Evolutionary conservation across 2,888 invertebrate genomes (phyloP), one percentile per base, ranked within the genome.

Genomic region (Agapetus fuscipes): DNA sequence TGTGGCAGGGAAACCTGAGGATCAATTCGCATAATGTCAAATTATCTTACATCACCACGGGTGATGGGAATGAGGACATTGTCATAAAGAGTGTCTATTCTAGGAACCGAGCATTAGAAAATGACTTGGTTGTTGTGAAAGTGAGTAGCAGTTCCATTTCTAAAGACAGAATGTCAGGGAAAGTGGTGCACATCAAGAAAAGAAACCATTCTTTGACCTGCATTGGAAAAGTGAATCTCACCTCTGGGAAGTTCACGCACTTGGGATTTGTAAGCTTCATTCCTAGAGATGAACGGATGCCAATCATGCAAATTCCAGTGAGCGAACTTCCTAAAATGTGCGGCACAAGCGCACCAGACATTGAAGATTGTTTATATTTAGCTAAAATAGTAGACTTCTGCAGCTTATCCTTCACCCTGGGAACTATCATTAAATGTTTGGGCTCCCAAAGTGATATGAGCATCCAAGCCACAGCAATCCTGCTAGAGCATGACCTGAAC

Each of bases 101-200:
- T n/a, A 70, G 91, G 45, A 89, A 89, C 52, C 70, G 87, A 50
- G 86, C 90, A 11, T 65, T 94, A 46, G 86, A 93, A 51, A 87
- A 87, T 1, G 93, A 94, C 60, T 59, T 79, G 48, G 90, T 94
- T 7, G 73, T 78, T 11, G 73, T 80, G 1, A 66, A 72, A 12
- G 60, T 62, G 43, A 56, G 46, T 34, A 54, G 62, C 5, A 48
- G 38, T 12, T 41, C 39, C 5, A 37, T 34, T 30, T 17, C 24
- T 12, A 25, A 31, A 9, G 30, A 32, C 10, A 27, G 39, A 25
- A 20, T 70, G 53, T 72, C 64, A 33, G 80, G 76, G 2, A 70
- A 67, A 53, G 83, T 94, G 9, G 84, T 94, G 9, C 73, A 66
- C 49, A 83, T 96, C 31, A 63, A 77, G 34, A 78, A 86, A 53